Evolutionary conservation across 1,140 invertebrate genomes (phyloP).

Genomic region (Ephestia elutella): DNA sequence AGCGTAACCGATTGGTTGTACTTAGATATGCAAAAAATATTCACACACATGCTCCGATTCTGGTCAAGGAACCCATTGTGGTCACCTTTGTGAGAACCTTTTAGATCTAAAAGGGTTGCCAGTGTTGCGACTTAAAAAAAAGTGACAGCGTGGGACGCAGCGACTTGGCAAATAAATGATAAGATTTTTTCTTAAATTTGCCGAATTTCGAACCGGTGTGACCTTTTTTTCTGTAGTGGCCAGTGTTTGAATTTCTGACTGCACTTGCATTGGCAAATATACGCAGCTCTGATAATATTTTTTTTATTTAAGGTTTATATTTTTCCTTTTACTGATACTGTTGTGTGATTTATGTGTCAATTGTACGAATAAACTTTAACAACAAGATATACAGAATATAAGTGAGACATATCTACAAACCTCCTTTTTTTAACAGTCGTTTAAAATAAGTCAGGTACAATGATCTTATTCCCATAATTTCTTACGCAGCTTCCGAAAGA

Average conservation of each 20-base stretch:
- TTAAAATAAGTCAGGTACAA: slow-evolving; percentile 21
- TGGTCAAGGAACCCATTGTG: slow-evolving; percentile 66
- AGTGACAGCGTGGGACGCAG: slow-evolving; percentile 59
- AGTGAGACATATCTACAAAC: too few species aligned
- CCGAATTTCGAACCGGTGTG: neutral
- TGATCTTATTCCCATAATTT: slow-evolving; percentile 32
- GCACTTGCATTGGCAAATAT: slow-evolving; percentile 9
- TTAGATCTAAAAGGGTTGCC: slow-evolving; percentile 55
- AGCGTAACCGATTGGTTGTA: slow-evolving; percentile 24
- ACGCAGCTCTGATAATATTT: too few species aligned
- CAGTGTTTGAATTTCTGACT: neutral
- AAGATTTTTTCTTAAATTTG: neutral
- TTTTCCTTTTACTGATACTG: too few species aligned
- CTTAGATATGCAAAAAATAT: slow-evolving; percentile 35
- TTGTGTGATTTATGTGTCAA: neutral
- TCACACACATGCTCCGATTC: slow-evolving; percentile 50
- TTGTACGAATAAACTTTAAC: neutral
- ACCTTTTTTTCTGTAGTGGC: slow-evolving; percentile 1
- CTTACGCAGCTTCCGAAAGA: slow-evolving; percentile 7
- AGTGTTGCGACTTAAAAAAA: slow-evolving; percentile 44
- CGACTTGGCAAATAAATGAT: slow-evolving; percentile 18
- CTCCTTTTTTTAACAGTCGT: too few species aligned
- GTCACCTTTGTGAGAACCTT: slow-evolving; percentile 40
- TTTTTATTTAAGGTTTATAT: too few species aligned
- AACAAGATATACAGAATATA: too few species aligned